A percentile compares a stretch with the other conserved stretches of the same genome.
These are phyloP conservation scores for Chrysolina oricalcia DNA, from an alignment of 2,888 invertebrate species.

Conservation along the genomic window DNA sequence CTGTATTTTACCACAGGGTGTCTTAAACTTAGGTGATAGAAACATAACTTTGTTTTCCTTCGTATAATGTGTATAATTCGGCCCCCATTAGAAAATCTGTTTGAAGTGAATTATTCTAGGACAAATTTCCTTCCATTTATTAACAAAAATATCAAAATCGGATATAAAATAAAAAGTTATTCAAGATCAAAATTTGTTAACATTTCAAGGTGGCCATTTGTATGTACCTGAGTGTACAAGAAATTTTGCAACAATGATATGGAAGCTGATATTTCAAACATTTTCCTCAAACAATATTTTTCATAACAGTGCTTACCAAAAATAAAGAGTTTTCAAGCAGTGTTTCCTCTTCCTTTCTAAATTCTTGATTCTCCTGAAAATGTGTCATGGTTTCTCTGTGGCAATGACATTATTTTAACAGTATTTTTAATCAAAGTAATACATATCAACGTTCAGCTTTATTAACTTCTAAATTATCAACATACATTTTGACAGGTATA, in stretches of 20 bases:
- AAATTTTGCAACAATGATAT: background rate
- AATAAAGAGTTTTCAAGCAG: conserved; percentile 26
- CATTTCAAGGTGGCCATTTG: too few species aligned
- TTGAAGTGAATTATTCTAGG: too few species aligned
- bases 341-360: conserved; percentile 28
- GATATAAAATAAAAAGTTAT: too few species aligned
- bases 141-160: too few species aligned
- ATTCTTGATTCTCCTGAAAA: conserved; percentile 42
- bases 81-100: too few species aligned
- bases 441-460: conserved; percentile 44
- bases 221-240: too few species aligned
- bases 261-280: background rate
- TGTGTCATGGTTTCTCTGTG: conserved; percentile 27
- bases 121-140: too few species aligned
- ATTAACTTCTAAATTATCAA: conserved; percentile 60
- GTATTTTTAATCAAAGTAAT: conserved; percentile 12
- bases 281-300: background rate
- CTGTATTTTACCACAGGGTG: too few species aligned
- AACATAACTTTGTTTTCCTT: too few species aligned
- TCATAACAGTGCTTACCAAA: conserved; percentile 33
- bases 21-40: too few species aligned
- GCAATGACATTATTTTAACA: conserved; percentile 5
- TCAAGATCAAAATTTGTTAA: too few species aligned
- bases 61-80: too few species aligned
- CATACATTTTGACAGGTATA: conserved; percentile 61